Evolutionary conservation across 1,140 invertebrate genomes (phyloP).

Genomic region (Scaptomyza pallida): DNA sequence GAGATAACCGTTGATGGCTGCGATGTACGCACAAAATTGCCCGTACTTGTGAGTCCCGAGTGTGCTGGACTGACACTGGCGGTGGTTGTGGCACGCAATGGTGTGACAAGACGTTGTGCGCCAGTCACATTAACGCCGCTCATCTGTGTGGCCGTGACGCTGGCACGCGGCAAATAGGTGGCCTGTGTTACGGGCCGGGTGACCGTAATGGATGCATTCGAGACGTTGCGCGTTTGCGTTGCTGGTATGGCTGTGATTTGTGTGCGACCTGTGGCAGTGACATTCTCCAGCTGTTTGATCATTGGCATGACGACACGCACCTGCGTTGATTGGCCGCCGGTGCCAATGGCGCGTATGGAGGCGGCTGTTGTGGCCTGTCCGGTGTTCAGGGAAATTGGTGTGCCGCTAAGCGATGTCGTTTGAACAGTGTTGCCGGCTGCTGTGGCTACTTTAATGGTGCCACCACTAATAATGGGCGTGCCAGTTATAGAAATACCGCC

Average conservation of each 20-base stretch:
- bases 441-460: slow-evolving; percentile 72
- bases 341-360: slow-evolving; percentile 72
- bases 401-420: slow-evolving; percentile 57
- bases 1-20: slow-evolving; percentile 80
- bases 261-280: slow-evolving; percentile 70
- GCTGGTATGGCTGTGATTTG: slow-evolving; percentile 82
- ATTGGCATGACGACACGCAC: slow-evolving; percentile 83
- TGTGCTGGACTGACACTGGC: slow-evolving; percentile 61
- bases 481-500: slow-evolving; percentile 67
- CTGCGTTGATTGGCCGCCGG: slow-evolving; percentile 77
- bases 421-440: slow-evolving; percentile 56
- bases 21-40: slow-evolving; percentile 74
- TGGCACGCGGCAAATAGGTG: slow-evolving; percentile 75
- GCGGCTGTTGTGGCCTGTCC: slow-evolving; percentile 67
- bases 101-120: slow-evolving; percentile 70
- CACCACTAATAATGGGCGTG: slow-evolving; percentile 68
- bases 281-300: slow-evolving; percentile 80
- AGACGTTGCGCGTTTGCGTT: slow-evolving; percentile 67
- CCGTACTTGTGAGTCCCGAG: slow-evolving; percentile 53
- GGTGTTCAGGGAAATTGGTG: slow-evolving; percentile 66
- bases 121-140: slow-evolving; percentile 58
- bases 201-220: slow-evolving; percentile 81
- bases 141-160: slow-evolving; percentile 78
- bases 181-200: slow-evolving; percentile 73
- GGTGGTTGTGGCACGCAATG: slow-evolving; percentile 67